A percentile compares a stretch with the other conserved stretches of the same genome.
Evolutionary conservation across 1,140 invertebrate species (phyloP).

Genomic region (Branchinecta lindahli): DNA sequence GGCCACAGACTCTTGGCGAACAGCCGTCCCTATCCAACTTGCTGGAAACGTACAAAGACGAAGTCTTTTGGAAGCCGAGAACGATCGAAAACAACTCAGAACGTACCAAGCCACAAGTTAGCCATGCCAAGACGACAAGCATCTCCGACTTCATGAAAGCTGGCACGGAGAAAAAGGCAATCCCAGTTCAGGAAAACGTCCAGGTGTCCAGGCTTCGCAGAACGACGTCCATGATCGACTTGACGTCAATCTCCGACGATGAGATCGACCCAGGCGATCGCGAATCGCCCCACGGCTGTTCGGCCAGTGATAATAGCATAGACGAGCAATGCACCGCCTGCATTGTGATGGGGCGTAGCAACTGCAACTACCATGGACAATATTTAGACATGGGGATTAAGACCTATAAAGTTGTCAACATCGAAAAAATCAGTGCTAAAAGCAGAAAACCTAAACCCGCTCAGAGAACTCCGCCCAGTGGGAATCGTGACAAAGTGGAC

Average conservation of each 20-base stretch:
- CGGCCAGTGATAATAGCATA: background rate
- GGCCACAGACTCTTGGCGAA: constrained; percentile 14
- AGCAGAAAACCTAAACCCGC: background rate
- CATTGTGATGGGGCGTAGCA: background rate
- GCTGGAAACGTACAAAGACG: background rate
- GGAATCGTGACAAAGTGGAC: background rate
- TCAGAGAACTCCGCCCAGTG: background rate
- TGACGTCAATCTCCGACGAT: background rate
- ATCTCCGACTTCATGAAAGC: background rate
- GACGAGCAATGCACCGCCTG: constrained; percentile 1
- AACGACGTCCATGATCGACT: background rate
- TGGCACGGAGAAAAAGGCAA: background rate
- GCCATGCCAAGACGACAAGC: background rate
- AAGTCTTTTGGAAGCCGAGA: background rate
- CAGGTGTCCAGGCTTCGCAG: background rate
- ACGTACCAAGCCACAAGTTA: background rate
- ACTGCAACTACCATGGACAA: background rate
- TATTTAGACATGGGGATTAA: background rate
- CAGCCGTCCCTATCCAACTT: background rate
- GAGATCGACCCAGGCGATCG: background rate
- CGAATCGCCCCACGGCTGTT: background rate
- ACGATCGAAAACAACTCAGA: background rate
- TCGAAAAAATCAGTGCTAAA: background rate
- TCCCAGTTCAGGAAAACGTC: background rate
- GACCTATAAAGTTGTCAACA: background rate